Evolutionary conservation across 2,797 vertebrate genomes (phyloP), one percentile per base, ranked within the genome.

Genomic region (Poeciliopsis gracilis): DNA sequence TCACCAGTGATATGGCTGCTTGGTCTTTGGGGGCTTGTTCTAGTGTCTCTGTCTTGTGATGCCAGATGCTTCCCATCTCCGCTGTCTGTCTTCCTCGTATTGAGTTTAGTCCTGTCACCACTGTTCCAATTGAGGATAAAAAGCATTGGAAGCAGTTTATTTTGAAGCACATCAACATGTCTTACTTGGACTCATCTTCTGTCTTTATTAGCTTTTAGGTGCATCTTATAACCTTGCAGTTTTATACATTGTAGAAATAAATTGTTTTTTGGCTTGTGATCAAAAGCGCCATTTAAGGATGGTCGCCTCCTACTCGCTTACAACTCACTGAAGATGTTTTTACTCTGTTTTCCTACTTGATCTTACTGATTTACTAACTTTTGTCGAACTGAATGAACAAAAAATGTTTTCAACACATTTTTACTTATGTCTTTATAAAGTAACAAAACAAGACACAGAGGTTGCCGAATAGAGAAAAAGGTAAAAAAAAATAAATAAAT

Each of bases 21-120:
- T 61, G 73, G 73, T 75, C 73, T 75, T 63, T 75, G 28, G 55
- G 73, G 73, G 41, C 55, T n/a, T 61, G 41, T 61, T 75, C 55
- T 13, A 45, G 55, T 59, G 57, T 45, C 73, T 46, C 23, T 23
- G 55, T 63, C 43, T 75, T 33, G 46, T 9, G 41, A 30, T 47
- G 55, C 73, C 73, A 61, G 57, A 46, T 59, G 57, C 73, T 30
- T 59, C 45, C 59, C 57, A 61, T 63, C 55, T 75, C 55, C 28
- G 45, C 15, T 75, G 53, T 73, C 49, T 73, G 72, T 75, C 55
- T 57, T 41, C 18, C 9, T 43, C 38, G 33, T 70, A 45, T 46
- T 45, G 41, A 43, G 30, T 38, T 75, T 75, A 47, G 57, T 75
- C 28, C 57, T 25, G 57, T 59, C 73, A 75, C 25, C 23, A 43